Percentiles rank a stretch among this genome's conserved stretches.
Conservation (phyloP, 2,113 vertebrate genomes). For the Petrocephalus microphthalmus region DNA sequence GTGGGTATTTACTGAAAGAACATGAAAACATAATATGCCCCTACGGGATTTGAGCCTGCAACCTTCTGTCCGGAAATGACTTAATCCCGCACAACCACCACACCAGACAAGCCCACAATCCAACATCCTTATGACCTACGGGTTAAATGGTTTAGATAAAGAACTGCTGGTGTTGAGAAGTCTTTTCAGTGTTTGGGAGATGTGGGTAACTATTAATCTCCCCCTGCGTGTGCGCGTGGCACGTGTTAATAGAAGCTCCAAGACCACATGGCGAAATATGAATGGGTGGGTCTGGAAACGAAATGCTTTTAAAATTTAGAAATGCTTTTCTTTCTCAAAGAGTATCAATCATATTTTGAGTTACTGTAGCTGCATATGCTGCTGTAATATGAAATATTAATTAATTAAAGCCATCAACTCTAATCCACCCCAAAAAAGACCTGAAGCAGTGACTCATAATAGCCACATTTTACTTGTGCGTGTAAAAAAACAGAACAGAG, state of each 20-base stretch:
- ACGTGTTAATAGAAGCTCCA: neutral
- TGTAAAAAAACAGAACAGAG: neutral
- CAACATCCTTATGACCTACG: neutral
- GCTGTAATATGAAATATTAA: neutral
- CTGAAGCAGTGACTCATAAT: neutral
- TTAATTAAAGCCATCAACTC: neutral
- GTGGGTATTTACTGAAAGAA: neutral
- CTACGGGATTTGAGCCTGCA: neutral
- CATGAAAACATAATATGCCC: neutral
- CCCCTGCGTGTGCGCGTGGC: neutral
- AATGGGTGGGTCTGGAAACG: neutral
- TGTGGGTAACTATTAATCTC: neutral
- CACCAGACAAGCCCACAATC: neutral
- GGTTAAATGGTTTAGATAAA: neutral
- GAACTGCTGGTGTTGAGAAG: neutral
- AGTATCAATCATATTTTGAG: neutral
- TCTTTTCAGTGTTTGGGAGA: neutral
- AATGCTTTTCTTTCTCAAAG: neutral
- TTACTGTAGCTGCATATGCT: neutral
- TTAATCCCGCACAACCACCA: neutral
- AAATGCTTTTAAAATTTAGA: neutral
- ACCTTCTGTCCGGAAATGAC: neutral
- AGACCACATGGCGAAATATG: neutral
- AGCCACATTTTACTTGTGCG: neutral
- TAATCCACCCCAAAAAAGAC: neutral